Conservation (phyloP, 2,888 invertebrate genomes). For the Platypus cylindrus region DNA sequence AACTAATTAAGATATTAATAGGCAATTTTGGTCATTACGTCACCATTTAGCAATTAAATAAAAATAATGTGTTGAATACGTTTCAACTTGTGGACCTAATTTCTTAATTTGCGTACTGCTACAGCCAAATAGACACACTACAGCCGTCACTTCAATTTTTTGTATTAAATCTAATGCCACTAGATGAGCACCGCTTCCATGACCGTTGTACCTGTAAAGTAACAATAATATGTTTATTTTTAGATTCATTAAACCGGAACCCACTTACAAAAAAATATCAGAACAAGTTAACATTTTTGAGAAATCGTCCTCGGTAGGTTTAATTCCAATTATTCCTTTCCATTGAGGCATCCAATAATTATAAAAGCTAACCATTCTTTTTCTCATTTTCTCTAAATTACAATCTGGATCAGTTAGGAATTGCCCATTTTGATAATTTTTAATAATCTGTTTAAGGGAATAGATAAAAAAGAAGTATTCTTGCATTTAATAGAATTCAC, state of each 20-base stretch:
- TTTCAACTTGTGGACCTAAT: constrained; percentile 36
- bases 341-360: constrained; percentile 39
- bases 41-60: constrained; percentile 36
- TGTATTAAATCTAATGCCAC: constrained; percentile 43
- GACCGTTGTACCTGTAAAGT: constrained; percentile 49
- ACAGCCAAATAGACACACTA: constrained; percentile 57
- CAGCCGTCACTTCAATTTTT: constrained; percentile 41
- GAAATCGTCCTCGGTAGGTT: constrained; percentile 42
- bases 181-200: constrained; percentile 52
- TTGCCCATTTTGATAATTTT: constrained; percentile 37
- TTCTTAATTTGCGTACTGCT: constrained; percentile 36
- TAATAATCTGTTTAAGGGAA: constrained; percentile 28
- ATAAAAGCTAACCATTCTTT: constrained; percentile 36
- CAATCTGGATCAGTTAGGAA: constrained; percentile 60
- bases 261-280: constrained; percentile 47
- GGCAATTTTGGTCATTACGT: constrained; percentile 1
- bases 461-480: not conserved
- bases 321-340: constrained; percentile 34
- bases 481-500: not conserved
- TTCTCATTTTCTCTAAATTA: constrained; percentile 36
- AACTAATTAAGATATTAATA: constrained; percentile 3
- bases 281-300: constrained; percentile 37
- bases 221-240: constrained; percentile 3
- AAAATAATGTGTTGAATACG: constrained; percentile 36
- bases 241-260: not conserved